Base-by-base conservation (phyloP, 2,113 vertebrate genomes). In the Microtus montanus region DNA sequence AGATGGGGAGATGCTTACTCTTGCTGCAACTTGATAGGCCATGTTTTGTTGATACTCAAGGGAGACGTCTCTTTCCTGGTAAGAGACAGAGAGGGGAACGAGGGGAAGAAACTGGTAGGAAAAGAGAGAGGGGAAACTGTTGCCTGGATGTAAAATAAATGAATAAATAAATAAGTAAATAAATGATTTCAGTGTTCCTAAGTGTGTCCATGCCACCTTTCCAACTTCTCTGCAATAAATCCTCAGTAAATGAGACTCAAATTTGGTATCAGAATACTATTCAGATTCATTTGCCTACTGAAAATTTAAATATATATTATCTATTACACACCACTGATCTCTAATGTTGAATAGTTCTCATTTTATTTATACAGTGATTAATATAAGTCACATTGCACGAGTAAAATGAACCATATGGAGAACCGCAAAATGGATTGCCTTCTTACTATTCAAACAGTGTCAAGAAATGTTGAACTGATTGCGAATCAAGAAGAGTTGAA, bases 381-480 rank as follows among this genome's bases (percentile, higher is more conserved):
- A 82, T 78, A 41, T 61, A 41, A 95, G 44, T 38, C 71, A 19
- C 78, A 24, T 22, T 33, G 1, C 83, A 1, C 85, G 44, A 19
- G 61, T 90, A 28, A 80, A 96, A 71, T 63, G 35, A 54, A 33
- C 41, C 97, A 91, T 94, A 35, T 64, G 80, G 38, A 96, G 54
- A 91, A 91, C 13, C 19, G 6, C 10, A 85, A 92, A 97, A 82
- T 93, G 7, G 15, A 68, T 91, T 93, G 79, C 93, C 41, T 91
- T 97, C 38, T 97, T 96, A 61, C 66, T 44, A 80, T 96, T 93
- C 80, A 93, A 75, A 94, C 35, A 91, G 1, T 87, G 52, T 85
- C 61, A 77, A 63, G 64, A 96, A 20, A 96, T 95, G 83, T 71
- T 24, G 19, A 91, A 73, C 38, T 96, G 93, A 96, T 93, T 95